Percentiles rank a stretch among this genome's conserved stretches.
These are phyloP conservation scores for Hofmannophila pseudospretella DNA, from an alignment of 2,888 invertebrate species.

Conservation along the genomic window DNA sequence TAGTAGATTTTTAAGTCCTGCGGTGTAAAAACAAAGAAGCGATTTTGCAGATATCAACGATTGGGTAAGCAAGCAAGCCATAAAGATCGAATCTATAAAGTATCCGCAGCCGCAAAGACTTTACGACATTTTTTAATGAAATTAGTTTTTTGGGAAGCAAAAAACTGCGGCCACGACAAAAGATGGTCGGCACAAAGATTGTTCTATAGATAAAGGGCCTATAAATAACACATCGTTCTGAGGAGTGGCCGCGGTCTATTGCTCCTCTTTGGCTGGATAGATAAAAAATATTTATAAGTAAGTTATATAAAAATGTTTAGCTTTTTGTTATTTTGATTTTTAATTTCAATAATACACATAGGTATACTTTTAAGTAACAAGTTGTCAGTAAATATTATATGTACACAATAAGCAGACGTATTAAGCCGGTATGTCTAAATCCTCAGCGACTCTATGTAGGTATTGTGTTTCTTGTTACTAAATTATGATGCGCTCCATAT, in stretches of 20 bases:
- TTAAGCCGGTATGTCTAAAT: too few relatives aligned
- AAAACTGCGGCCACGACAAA: constrained; percentile 65
- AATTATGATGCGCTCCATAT: too few relatives aligned
- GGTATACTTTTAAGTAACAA: too few relatives aligned
- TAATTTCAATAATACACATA: too few relatives aligned
- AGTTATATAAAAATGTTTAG: too few relatives aligned
- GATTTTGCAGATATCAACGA: constrained; percentile 20
- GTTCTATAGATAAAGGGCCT: constrained; percentile 51
- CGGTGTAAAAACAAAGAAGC: constrained; percentile 19
- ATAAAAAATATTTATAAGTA: neutral
- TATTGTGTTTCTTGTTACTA: too few relatives aligned
- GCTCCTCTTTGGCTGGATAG: neutral
- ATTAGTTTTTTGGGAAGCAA: constrained; percentile 47
- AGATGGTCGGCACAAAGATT: constrained; percentile 52
- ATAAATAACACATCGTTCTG: constrained; percentile 71
- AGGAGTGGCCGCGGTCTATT: constrained; percentile 8
- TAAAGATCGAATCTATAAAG: constrained; percentile 68
- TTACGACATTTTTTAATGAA: constrained; percentile 35
- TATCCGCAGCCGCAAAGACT: constrained; percentile 49
- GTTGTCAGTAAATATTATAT: too few relatives aligned
- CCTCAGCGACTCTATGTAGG: too few relatives aligned
- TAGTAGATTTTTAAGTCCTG: too few relatives aligned
- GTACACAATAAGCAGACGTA: too few relatives aligned
- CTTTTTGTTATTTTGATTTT: too few relatives aligned
- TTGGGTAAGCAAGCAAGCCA: constrained; percentile 49